Evolutionary conservation across 1,140 invertebrate genomes (phyloP).

Genomic region (Anoplophora glabripennis): DNA sequence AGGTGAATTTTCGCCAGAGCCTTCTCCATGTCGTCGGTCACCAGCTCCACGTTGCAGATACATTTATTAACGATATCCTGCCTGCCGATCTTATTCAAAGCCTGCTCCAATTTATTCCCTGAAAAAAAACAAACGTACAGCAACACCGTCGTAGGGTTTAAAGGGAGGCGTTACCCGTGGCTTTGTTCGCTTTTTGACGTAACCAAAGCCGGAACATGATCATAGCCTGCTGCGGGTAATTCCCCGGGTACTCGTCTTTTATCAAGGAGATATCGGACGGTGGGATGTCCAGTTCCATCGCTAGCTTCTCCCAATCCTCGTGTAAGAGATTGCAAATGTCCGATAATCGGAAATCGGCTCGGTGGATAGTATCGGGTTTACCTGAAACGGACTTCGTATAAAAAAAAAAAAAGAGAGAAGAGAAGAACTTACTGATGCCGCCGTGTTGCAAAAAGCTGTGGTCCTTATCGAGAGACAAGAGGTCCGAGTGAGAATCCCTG

Average conservation of each 20-base stretch:
- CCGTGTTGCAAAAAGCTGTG: constrained; percentile 62
- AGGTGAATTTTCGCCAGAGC: constrained; percentile 72
- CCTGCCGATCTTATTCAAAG: constrained; percentile 68
- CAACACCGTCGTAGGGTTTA: not conserved
- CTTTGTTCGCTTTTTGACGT: constrained; percentile 61
- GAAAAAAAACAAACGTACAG: constrained; percentile 25
- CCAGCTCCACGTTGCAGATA: constrained; percentile 75
- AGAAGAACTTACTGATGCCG: constrained; percentile 52
- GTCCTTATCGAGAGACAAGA: constrained; percentile 64
- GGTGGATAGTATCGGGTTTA: constrained; percentile 67
- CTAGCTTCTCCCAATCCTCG: constrained; percentile 73
- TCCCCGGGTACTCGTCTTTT: constrained; percentile 67
- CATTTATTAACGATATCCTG: constrained; percentile 79
- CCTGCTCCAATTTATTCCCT: constrained; percentile 74
- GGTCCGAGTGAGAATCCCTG: constrained; percentile 68
- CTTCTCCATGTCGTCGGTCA: constrained; percentile 77
- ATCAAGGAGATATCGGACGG: constrained; percentile 71
- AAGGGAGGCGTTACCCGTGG: constrained; percentile 52
- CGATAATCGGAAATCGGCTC: constrained; percentile 72
- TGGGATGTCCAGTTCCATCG: constrained; percentile 64
- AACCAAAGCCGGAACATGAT: constrained; percentile 72
- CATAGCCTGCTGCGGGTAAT: constrained; percentile 70
- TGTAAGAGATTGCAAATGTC: constrained; percentile 76
- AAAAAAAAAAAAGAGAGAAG: constrained; percentile 6
- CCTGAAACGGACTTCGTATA: constrained; percentile 31